A percentile compares a stretch with the other conserved stretches of the same genome.
These are phyloP conservation scores for Microctonus aethiopoides DNA, from an alignment of 2,888 invertebrate genomes.

Conservation along the genomic window DNA sequence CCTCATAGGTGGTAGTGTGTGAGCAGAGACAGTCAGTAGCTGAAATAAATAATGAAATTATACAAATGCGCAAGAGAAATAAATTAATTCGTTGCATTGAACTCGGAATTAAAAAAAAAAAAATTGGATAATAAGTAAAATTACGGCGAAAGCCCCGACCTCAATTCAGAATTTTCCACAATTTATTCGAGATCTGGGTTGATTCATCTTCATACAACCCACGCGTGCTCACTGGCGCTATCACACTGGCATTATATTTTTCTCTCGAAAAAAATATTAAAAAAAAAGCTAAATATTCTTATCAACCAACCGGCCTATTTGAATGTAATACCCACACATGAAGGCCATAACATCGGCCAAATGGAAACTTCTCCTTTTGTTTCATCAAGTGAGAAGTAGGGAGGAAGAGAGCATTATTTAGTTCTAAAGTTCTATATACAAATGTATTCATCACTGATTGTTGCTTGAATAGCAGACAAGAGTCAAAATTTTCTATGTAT, in stretches of 20 bases:
- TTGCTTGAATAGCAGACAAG: neutral
- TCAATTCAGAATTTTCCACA: slow-evolving; percentile 55
- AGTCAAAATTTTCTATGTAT: neutral
- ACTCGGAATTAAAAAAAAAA: slow-evolving; percentile 30
- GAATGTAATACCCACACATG: slow-evolving; percentile 25
- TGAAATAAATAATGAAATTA: slow-evolving; percentile 41
- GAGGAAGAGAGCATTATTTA: neutral
- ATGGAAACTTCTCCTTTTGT: slow-evolving; percentile 15
- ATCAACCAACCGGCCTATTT: neutral
- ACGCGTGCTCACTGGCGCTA: slow-evolving; percentile 27
- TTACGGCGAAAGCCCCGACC: slow-evolving; percentile 42
- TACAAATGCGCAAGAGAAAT: neutral
- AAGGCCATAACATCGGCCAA: neutral
- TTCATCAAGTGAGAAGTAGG: neutral
- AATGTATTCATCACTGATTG: neutral
- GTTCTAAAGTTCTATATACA: neutral
- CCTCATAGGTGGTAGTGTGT: slow-evolving; percentile 65
- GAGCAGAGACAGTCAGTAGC: slow-evolving; percentile 61
- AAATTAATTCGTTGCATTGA: slow-evolving; percentile 30
- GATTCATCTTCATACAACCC: slow-evolving; percentile 45
- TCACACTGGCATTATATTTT: slow-evolving; percentile 26
- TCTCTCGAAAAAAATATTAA: slow-evolving; percentile 1
- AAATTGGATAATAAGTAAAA: slow-evolving; percentile 1
- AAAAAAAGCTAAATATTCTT: neutral
- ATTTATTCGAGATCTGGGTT: slow-evolving; percentile 58